These are phyloP conservation scores for Mellilla xanthometata DNA, from an alignment of 2,888 invertebrate genomes.

Conservation along the genomic window DNA sequence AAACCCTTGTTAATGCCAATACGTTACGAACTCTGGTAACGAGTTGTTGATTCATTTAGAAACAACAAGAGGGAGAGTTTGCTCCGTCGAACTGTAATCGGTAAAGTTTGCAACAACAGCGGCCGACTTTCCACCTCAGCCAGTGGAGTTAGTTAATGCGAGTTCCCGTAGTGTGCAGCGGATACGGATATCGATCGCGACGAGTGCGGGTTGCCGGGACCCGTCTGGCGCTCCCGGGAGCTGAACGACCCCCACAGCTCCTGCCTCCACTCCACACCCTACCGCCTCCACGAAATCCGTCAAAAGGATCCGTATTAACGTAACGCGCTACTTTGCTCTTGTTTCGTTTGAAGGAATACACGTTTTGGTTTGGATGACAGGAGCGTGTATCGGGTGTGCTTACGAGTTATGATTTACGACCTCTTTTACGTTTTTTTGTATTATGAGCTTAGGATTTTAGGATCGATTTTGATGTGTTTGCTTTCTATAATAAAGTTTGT, in stretches of 20 bases:
- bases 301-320: slow-evolving; percentile 66
- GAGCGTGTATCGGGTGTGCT: slow-evolving; percentile 26
- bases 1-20: slow-evolving; percentile 27
- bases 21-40: slow-evolving; percentile 36
- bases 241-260: slow-evolving; percentile 49
- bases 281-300: slow-evolving; percentile 34
- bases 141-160: slow-evolving; percentile 71
- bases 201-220: slow-evolving; percentile 73
- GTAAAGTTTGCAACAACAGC: slow-evolving; percentile 76
- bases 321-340: slow-evolving; percentile 76
- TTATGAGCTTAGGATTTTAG: too few species aligned
- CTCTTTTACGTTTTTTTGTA: background rate
- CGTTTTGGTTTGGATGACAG: slow-evolving; percentile 60
- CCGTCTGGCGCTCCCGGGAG: slow-evolving; percentile 71
- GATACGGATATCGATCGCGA: slow-evolving; percentile 78
- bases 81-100: slow-evolving; percentile 66
- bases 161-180: slow-evolving; percentile 72
- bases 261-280: slow-evolving; percentile 26
- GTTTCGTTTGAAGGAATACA: slow-evolving; percentile 80
- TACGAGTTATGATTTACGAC: slow-evolving; percentile 23
- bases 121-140: slow-evolving; percentile 73
- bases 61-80: slow-evolving; percentile 57
- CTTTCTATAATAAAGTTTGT: too few species aligned
- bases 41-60: slow-evolving; percentile 62
- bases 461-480: too few species aligned